Evolutionary conservation across 35 echinoderm and acorn worm species (phyloP).

Genomic region (Amphiura filiformis): DNA sequence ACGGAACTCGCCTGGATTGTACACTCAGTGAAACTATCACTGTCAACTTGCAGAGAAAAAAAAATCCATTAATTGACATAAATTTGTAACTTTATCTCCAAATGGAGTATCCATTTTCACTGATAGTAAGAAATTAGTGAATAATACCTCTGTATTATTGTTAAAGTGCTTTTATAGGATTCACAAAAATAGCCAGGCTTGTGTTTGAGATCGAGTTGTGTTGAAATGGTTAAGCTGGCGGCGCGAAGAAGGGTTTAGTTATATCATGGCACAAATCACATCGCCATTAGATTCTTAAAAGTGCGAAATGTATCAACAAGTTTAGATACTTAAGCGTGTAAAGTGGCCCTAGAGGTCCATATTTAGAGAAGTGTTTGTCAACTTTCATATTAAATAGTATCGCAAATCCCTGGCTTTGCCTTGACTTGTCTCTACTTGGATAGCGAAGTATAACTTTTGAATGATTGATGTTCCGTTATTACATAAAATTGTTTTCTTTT

Average conservation of each 20-base stretch:
- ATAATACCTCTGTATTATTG: neutral
- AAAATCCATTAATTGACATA: slow-evolving; percentile 7
- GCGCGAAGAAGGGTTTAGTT: neutral
- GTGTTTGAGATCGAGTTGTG: neutral
- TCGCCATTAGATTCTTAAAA: neutral
- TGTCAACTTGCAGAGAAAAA: neutral
- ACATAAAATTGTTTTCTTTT: too few relatives aligned
- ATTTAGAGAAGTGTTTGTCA: neutral
- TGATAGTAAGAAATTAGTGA: neutral
- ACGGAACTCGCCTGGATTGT: too few relatives aligned
- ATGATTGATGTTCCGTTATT: too few relatives aligned
- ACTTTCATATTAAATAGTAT: neutral
- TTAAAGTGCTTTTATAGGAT: neutral
- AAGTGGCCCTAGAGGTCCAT: neutral
- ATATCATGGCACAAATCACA: neutral
- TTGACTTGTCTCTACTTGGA: too few relatives aligned
- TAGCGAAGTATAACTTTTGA: too few relatives aligned
- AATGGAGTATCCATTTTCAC: neutral
- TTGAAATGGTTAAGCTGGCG: neutral
- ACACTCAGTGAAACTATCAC: neutral
- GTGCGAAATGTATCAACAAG: neutral
- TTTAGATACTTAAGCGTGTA: neutral
- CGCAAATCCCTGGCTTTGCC: neutral
- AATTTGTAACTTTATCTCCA: neutral
- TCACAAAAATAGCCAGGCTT: neutral